Percentiles rank a stretch among this genome's conserved stretches.
phyloP scores from a whole-genome alignment of 1,140 invertebrate genomes.

The Rhopalosiphum maidis region DNA sequence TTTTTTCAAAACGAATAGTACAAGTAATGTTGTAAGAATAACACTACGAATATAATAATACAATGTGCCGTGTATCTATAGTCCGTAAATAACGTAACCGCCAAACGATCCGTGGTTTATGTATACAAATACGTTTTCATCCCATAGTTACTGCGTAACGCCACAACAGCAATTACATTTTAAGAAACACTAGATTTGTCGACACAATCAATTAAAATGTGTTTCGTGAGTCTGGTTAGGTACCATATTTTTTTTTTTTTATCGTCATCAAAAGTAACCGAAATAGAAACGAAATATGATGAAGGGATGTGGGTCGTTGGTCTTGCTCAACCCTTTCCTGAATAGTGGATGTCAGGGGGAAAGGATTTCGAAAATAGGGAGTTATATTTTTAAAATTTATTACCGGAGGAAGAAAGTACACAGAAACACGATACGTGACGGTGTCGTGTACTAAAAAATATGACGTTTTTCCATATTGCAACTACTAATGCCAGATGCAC shows the following conservation, averaged over 20 bases:
- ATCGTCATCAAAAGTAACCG: not conserved
- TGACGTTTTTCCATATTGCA: conserved; percentile 56
- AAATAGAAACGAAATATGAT: conserved; percentile 54
- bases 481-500: conserved; percentile 51
- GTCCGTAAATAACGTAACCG: not conserved
- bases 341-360: not conserved
- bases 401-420: not conserved
- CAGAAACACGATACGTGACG: conserved; percentile 49
- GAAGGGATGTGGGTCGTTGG: conserved; percentile 54
- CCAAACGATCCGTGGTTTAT: not conserved
- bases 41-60: not conserved
- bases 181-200: not conserved
- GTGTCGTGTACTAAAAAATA: conserved; percentile 56
- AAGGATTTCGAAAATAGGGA: conserved; percentile 45
- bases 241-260: not conserved
- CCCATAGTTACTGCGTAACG: not conserved
- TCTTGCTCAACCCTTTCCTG: conserved; percentile 46
- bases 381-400: conserved; percentile 57
- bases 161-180: not conserved
- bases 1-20: not conserved
- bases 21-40: not conserved
- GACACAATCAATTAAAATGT: conserved; percentile 17
- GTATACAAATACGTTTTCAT: conserved; percentile 10
- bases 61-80: not conserved
- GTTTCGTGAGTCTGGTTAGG: not conserved